Percentiles rank a stretch among this genome's conserved stretches.
Evolutionary conservation across 2,113 vertebrate genomes (phyloP).

Genomic region (Mobula birostris): DNA sequence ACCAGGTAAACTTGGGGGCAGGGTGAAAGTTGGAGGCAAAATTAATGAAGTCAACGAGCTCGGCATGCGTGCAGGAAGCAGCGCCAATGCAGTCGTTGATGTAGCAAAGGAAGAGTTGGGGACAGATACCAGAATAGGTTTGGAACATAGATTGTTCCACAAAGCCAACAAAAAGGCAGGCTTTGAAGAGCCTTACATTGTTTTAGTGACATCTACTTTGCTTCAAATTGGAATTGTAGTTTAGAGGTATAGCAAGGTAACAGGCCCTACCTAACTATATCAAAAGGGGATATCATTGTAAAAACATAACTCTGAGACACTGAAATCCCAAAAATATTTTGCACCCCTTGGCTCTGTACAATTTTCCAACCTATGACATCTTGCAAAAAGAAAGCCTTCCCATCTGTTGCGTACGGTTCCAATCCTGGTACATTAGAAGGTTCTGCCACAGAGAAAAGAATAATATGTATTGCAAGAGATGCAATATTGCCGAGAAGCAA

Average conservation of each 20-base stretch:
- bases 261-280: no score
- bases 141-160: no score
- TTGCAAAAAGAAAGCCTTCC: background rate
- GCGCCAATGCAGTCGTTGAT: no score
- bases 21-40: no score
- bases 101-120: no score
- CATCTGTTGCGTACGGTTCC: background rate
- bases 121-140: no score
- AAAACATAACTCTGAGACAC: background rate
- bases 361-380: background rate
- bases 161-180: background rate
- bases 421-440: background rate
- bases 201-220: background rate
- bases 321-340: background rate
- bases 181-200: background rate
- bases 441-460: background rate
- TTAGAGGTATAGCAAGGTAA: no score
- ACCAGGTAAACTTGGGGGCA: no score
- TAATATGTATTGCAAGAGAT: background rate
- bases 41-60: no score
- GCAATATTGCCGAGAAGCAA: background rate
- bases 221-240: background rate
- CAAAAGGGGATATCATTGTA: background rate
- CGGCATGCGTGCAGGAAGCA: no score
- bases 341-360: background rate